Evolutionary conservation across 2,113 vertebrate genomes (phyloP), one percentile per base, ranked within the genome.

Genomic region (Urocynchramus pylzowi): DNA sequence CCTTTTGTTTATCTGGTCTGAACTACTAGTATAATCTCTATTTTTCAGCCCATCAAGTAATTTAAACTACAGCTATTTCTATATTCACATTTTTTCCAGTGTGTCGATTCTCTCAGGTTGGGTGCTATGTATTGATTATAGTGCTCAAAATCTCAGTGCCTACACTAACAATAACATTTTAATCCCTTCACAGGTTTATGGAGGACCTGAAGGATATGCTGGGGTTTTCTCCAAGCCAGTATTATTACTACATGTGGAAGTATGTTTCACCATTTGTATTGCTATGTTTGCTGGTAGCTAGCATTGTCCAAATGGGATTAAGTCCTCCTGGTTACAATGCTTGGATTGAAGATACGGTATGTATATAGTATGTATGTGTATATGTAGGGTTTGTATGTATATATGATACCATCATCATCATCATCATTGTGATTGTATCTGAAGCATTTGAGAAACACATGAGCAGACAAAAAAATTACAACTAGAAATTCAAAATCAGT

Each of bases 191-290:
- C 96, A 99, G 99, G 93, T 99, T 99, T 98, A 98, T 99, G 97
- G 99, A 99, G 90, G 99, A 99, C 95, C 97, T 99, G 80, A 99
- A 98, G 90, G 99, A 99, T 95, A 99, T 99, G 99, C 97, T 99
- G 95, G 99, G 99, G 35, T 99, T 99, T 96, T 97, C 97, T 56
- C 99, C 99, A 49, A 98, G 97, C 94, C 98, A 96, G 39, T 99
- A 98, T 96, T 99, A 99, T 95, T 99, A 99, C 94, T 99, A 99
- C 96, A 99, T 99, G 98, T 99, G 99, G 99, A 99, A 99, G 97
- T 99, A 98, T 74, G 90, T 99, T 93, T 99, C 99, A 41, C 99
- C 99, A 74, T 90, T 99, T 84, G 98, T 99, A 76, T 97, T 99
- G 60, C 70, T 98, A 49, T 97, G 98, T 35, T 98, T 99, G 86